Evolutionary conservation across 2,113 vertebrate genomes (phyloP).

Genomic region (Phylloscopus trochiloides): DNA sequence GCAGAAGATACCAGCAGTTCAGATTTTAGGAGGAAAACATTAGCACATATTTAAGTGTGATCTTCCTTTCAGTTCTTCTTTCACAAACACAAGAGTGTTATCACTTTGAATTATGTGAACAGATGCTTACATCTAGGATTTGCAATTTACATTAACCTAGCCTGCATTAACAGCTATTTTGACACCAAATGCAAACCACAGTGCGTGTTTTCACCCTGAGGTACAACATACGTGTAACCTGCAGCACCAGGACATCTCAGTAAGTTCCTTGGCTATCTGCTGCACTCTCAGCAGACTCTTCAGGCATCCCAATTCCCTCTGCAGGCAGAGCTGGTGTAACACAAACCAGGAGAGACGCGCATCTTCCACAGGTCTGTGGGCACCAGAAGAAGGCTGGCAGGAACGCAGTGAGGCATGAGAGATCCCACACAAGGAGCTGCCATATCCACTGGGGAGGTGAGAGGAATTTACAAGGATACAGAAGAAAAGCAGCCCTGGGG

Average conservation of each 20-base stretch:
- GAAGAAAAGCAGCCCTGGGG: neutral
- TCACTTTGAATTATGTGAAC: neutral
- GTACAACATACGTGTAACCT: neutral
- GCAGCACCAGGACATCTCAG: neutral
- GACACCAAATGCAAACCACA: neutral
- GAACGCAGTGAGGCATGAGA: rapidly evolving
- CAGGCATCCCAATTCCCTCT: neutral
- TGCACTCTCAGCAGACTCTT: neutral
- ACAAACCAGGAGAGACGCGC: rapidly evolving
- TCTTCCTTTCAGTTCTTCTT: neutral
- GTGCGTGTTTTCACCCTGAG: neutral
- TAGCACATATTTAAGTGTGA: neutral
- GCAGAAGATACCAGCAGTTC: neutral
- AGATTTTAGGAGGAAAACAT: neutral
- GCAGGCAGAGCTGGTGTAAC: neutral
- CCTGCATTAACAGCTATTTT: rapidly evolving
- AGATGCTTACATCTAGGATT: neutral
- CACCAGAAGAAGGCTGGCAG: neutral
- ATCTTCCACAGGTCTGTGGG: neutral
- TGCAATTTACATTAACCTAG: neutral
- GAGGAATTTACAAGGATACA: neutral
- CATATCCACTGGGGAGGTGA: neutral
- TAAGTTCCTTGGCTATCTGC: neutral
- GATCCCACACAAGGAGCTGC: neutral
- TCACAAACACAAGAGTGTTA: neutral